A percentile compares a stretch with the other conserved stretches of the same genome.
Evolutionary conservation across 2,797 vertebrate genomes (phyloP).

Genomic region (Sardinella longiceps): DNA sequence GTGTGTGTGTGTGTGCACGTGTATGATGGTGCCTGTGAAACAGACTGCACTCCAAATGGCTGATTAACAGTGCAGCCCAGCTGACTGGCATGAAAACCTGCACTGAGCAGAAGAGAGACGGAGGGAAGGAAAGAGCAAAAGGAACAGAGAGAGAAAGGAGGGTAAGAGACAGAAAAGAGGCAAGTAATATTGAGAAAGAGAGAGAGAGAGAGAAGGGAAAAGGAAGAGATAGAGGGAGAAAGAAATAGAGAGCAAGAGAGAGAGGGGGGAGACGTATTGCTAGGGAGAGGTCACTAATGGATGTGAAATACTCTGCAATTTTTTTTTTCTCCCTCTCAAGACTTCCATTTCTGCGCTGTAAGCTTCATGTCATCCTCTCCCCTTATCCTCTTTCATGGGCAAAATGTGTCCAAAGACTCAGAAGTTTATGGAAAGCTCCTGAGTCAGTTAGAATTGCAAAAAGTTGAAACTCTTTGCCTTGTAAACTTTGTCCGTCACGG

Average conservation of each 20-base stretch:
- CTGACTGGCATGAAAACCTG: constrained; percentile 1
- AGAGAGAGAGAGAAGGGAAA: not conserved
- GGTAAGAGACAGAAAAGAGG: not conserved
- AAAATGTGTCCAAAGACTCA: not conserved
- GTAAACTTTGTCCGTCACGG: not conserved
- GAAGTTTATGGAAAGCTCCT: not conserved
- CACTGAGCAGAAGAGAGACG: not conserved
- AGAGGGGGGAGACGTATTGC: not conserved
- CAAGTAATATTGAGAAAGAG: not conserved
- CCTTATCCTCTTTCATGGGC: constrained; percentile 12
- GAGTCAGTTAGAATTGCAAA: not conserved
- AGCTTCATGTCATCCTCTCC: constrained; percentile 3
- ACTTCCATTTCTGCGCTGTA: constrained; percentile 13
- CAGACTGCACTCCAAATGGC: constrained; percentile 31
- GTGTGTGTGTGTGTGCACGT: constrained; percentile 6
- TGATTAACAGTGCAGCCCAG: not conserved
- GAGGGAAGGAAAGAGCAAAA: not conserved
- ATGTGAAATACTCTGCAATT: constrained; percentile 9
- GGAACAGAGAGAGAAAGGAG: not conserved
- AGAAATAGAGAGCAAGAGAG: not conserved
- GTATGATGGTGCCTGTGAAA: constrained; percentile 20
- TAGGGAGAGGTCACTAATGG: constrained; percentile 20
- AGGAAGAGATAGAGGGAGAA: not conserved
- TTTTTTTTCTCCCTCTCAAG: constrained; percentile 5
- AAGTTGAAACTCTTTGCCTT: not conserved